Evolutionary conservation across 1,140 invertebrate genomes (phyloP), one percentile per base, ranked within the genome.

Genomic region (Argopecten irradians): DNA sequence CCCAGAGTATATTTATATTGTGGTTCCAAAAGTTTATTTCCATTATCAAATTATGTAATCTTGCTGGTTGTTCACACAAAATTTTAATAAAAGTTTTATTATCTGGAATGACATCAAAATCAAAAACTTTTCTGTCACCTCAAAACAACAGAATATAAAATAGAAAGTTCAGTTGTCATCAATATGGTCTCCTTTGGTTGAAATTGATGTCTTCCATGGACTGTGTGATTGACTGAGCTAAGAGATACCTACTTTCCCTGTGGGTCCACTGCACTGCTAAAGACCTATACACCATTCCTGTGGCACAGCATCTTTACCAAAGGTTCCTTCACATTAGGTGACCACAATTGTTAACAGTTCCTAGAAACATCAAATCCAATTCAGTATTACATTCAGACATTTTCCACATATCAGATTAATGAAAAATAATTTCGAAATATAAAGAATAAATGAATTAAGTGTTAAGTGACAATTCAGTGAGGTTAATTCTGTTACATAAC

Each of bases 221-320:
- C 36, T n/a, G n/a, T n/a, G n/a, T n/a, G n/a, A n/a, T 14, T 71
- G n/a, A n/a, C n/a, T n/a, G n/a, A n/a, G n/a, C n/a, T n/a, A n/a
- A n/a, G n/a, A n/a, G n/a, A 36, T 14, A 96, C 96, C 96, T 96
- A 97, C 97, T 96, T 96, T 93, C 99, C 99, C 93, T 96, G 97
- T 32, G 97, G 97, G 96, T 99, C 98, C 33, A 7, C 96, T 96
- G 96, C 35, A 99, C 96, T 34, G 98, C 96, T 46, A 99, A 93
- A 1, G 97, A 97, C 83, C 96, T 96, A 97, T 83, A 99, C 96
- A n/a, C 97, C 97, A 43, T 97, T 96, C 92, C 96, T 96, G 95
- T 99, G 99, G 94, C 98, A 99, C 2, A 99, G 96, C 96, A 99
- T 97, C 96, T 98, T 98, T 1, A 97, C 98, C 55, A 99, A 95